These are phyloP conservation scores for Corythornis vintsioides DNA, from an alignment of 2,113 vertebrate genomes.

Conservation along the genomic window DNA sequence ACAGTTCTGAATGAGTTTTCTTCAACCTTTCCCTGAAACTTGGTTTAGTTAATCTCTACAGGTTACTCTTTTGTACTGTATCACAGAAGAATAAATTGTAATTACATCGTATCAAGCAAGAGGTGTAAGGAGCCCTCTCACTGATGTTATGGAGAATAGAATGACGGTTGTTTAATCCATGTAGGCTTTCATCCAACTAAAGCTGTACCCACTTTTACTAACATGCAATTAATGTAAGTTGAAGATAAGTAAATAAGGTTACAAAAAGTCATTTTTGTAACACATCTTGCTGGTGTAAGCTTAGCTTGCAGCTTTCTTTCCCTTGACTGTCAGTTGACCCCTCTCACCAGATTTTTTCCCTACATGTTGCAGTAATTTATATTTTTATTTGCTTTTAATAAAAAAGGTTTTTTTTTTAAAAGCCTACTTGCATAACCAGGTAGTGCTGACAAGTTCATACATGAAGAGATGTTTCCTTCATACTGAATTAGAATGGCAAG, in stretches of 20 bases:
- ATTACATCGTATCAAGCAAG: neutral
- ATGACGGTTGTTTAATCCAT: neutral
- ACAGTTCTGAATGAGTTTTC: neutral
- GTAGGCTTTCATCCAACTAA: neutral
- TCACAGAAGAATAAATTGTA: neutral
- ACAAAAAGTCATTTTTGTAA: neutral
- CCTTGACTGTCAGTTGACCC: fast-evolving
- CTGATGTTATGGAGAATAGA: neutral
- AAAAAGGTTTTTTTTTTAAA: neutral
- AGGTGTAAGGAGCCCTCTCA: neutral
- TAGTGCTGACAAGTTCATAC: neutral
- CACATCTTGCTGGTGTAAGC: neutral
- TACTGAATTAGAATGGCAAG: neutral
- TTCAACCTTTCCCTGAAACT: neutral
- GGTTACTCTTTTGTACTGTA: neutral
- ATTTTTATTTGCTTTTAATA: neutral
- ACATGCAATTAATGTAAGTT: neutral
- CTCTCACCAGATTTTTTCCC: neutral
- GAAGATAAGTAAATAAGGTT: neutral
- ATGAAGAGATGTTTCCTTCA: neutral
- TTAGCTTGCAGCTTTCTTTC: neutral
- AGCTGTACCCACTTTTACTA: neutral
- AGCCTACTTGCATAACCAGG: neutral
- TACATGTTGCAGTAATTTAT: fast-evolving
- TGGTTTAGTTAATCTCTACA: neutral